These are phyloP conservation scores for Hypsibius dujardini DNA, from an alignment of 1,140 invertebrate species.

Conservation along the genomic window DNA sequence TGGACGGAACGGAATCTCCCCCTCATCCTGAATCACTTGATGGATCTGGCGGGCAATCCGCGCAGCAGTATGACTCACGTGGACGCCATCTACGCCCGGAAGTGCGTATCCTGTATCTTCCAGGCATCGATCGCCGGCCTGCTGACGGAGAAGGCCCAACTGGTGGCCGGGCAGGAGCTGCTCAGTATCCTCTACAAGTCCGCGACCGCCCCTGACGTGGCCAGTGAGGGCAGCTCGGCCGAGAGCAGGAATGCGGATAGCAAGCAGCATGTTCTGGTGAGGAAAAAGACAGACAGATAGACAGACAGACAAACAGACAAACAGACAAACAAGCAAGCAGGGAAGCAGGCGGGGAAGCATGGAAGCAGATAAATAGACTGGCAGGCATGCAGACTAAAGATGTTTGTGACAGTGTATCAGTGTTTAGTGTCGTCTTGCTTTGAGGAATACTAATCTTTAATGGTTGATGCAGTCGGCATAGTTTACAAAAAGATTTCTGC, in stretches of 20 bases:
- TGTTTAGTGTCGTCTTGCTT: no score
- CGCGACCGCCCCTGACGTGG: slow-evolving; percentile 11
- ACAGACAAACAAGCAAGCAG: no score
- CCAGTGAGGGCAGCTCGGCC: neutral
- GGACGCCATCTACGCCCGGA: slow-evolving; percentile 88
- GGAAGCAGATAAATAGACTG: no score
- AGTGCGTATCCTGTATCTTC: slow-evolving; percentile 89
- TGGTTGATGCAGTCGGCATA: no score
- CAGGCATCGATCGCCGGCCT: slow-evolving; percentile 73
- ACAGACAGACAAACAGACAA: no score
- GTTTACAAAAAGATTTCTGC: no score
- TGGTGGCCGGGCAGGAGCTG: slow-evolving; percentile 81
- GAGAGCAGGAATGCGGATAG: neutral
- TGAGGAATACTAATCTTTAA: no score
- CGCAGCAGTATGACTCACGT: slow-evolving; percentile 84
- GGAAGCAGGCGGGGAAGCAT: no score
- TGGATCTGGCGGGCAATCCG: slow-evolving; percentile 55
- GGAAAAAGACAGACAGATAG: neutral
- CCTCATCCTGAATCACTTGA: slow-evolving; percentile 62
- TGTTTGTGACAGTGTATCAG: no score
- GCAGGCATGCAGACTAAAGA: no score
- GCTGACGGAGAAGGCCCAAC: slow-evolving; percentile 87
- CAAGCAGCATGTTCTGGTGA: slow-evolving; percentile 15
- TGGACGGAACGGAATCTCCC: slow-evolving; percentile 87
- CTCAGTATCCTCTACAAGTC: slow-evolving; percentile 44